Percentiles rank a stretch among this genome's conserved stretches.
These are phyloP conservation scores for Danio jaintianensis DNA, from an alignment of 2,797 vertebrate species.

Conservation along the genomic window DNA sequence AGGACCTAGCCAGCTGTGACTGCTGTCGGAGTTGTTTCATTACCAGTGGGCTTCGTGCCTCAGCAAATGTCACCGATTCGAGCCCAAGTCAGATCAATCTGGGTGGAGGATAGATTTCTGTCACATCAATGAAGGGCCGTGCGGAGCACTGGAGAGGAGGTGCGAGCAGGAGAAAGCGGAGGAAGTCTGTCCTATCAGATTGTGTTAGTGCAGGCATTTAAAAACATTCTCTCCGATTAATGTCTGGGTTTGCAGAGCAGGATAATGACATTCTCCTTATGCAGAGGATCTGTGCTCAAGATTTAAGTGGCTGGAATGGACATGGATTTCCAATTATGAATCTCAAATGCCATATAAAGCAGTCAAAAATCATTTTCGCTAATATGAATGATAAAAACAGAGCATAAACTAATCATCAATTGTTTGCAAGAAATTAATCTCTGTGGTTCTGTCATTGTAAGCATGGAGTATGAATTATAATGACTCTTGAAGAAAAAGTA, in stretches of 20 bases:
- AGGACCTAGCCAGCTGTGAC: slow-evolving; percentile 51
- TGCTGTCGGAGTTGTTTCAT: slow-evolving; percentile 42
- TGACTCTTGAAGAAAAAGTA: not conserved
- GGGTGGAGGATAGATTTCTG: slow-evolving; percentile 35
- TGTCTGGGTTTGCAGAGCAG: not conserved
- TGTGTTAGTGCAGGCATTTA: slow-evolving; percentile 38
- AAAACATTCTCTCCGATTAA: slow-evolving; percentile 32
- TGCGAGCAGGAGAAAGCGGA: slow-evolving; percentile 43
- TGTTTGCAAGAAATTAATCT: not conserved
- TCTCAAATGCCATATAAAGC: slow-evolving; percentile 7
- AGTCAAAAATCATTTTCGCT: not conserved
- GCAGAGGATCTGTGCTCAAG: not conserved
- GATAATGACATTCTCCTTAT: slow-evolving; percentile 25
- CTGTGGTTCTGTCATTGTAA: not conserved
- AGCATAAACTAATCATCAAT: not conserved
- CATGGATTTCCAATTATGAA: not conserved
- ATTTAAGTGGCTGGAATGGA: not conserved
- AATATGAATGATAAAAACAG: not conserved
- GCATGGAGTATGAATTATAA: not conserved
- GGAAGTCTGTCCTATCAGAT: slow-evolving; percentile 37
- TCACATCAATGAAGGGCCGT: slow-evolving; percentile 42
- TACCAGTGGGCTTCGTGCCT: slow-evolving; percentile 40
- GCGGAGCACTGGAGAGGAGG: slow-evolving; percentile 3
- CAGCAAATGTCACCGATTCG: slow-evolving; percentile 50
- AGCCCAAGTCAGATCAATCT: slow-evolving; percentile 57